phyloP scores from a whole-genome alignment of 2,797 vertebrate species.

The Argyrosomus regius region DNA sequence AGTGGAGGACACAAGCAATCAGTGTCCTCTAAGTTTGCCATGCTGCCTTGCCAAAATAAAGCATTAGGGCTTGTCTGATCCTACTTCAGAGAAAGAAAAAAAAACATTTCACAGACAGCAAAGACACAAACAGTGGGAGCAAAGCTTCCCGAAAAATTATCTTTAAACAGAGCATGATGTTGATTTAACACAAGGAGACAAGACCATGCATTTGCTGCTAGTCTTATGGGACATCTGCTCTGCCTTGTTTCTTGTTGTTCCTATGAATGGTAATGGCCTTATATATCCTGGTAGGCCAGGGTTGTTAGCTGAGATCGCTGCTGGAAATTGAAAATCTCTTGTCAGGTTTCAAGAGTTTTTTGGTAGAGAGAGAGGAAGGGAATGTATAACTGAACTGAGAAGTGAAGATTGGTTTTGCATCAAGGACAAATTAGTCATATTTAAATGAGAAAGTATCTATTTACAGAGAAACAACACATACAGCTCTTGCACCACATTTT shows the following conservation, averaged over 20 bases:
- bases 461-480: neutral
- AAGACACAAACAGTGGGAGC: constrained; percentile 45
- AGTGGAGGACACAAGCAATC: constrained; percentile 84
- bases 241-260: constrained; percentile 59
- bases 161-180: constrained; percentile 59
- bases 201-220: constrained; percentile 61
- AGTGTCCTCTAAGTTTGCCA: constrained; percentile 70
- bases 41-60: constrained; percentile 75
- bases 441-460: constrained; percentile 8
- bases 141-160: constrained; percentile 47
- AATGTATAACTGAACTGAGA: constrained; percentile 28
- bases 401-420: constrained; percentile 35
- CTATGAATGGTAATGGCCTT: constrained; percentile 72
- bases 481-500: neutral
- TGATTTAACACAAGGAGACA: constrained; percentile 70
- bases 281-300: constrained; percentile 63
- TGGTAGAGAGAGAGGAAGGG: neutral
- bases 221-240: constrained; percentile 62
- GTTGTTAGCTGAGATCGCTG: constrained; percentile 60
- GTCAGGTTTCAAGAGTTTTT: constrained; percentile 50
- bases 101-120: constrained; percentile 54
- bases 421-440: constrained; percentile 42
- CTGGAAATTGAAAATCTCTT: constrained; percentile 75
- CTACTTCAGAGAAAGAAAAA: constrained; percentile 49
- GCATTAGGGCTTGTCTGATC: constrained; percentile 70